Evolutionary conservation across 1,140 invertebrate species (phyloP).

Genomic region (Heliconius himera): DNA sequence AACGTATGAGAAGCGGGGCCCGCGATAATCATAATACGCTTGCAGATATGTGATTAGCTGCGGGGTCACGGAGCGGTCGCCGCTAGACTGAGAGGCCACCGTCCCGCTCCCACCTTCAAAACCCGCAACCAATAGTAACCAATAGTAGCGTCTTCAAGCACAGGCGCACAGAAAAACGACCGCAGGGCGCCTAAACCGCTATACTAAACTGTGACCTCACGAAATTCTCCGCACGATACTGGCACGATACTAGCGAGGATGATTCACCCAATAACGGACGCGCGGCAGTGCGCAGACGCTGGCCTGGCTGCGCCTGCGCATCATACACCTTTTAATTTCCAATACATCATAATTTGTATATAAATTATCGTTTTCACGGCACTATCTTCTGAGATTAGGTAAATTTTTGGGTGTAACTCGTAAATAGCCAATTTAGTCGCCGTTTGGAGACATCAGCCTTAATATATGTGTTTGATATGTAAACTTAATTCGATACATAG

Average conservation of each 20-base stretch:
- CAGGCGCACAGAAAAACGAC: constrained; percentile 59
- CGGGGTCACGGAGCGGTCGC: constrained; percentile 75
- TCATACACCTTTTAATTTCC: constrained; percentile 35
- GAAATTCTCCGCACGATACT: constrained; percentile 75
- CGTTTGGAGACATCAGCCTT: constrained; percentile 13
- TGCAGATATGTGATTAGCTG: constrained; percentile 79
- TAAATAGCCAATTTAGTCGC: constrained; percentile 26
- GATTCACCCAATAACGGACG: constrained; percentile 74
- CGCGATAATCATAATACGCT: constrained; percentile 78
- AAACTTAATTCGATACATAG: constrained; percentile 37
- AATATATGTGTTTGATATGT: constrained; percentile 33
- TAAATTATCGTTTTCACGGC: constrained; percentile 13
- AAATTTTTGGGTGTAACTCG: constrained; percentile 17
- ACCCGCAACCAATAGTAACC: constrained; percentile 40
- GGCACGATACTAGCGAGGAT: constrained; percentile 61
- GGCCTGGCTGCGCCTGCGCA: constrained; percentile 60
- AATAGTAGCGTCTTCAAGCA: constrained; percentile 52
- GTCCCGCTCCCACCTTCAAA: constrained; percentile 48
- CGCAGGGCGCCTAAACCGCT: constrained; percentile 77
- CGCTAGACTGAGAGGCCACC: constrained; percentile 63
- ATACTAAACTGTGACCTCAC: constrained; percentile 80
- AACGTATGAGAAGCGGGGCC: constrained; percentile 66
- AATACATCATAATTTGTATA: constrained; percentile 15
- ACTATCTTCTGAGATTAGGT: constrained; percentile 6
- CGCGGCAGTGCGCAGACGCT: constrained; percentile 46